These are phyloP conservation scores for Mus pahari DNA, from an alignment of 2,113 vertebrate genomes.

Conservation along the genomic window DNA sequence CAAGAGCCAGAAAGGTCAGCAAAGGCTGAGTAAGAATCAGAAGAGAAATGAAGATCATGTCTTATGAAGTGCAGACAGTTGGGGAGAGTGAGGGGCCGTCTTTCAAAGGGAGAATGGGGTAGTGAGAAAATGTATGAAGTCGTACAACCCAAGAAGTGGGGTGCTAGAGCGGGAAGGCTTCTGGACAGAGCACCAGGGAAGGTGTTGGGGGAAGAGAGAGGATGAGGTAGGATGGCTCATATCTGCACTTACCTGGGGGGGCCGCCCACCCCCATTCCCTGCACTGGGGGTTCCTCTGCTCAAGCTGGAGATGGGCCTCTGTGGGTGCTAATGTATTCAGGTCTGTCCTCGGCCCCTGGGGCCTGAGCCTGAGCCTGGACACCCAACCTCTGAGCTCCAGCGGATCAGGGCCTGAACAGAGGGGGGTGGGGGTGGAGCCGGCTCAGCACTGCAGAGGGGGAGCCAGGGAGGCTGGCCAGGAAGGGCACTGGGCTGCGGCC, in stretches of 20 bases:
- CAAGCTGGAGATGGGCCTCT: neutral
- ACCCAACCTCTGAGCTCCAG: slow-evolving; percentile 42
- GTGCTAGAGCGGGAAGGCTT: no score
- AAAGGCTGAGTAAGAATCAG: neutral
- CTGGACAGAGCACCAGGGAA: neutral
- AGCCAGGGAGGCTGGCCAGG: slow-evolving; percentile 71
- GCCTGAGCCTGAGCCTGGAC: neutral
- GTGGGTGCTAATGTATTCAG: neutral
- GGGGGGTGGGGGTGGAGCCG: slow-evolving; percentile 52
- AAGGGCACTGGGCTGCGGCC: slow-evolving; percentile 58
- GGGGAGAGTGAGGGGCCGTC: neutral
- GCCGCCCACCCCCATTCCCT: slow-evolving; percentile 73
- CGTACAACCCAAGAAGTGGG: rapidly evolving
- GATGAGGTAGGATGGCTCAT: neutral
- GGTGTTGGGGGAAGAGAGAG: neutral
- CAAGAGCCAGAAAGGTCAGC: neutral
- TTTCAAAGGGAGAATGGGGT: rapidly evolving
- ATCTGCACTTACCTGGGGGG: slow-evolving; percentile 66
- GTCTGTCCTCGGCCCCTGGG: slow-evolving; percentile 30
- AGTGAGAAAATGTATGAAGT: neutral
- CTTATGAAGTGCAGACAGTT: neutral
- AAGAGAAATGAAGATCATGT: neutral
- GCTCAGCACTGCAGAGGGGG: slow-evolving; percentile 60
- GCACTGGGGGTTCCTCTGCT: neutral
- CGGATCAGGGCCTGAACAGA: slow-evolving; percentile 60